Conservation (phyloP, 2,888 invertebrate species). For the Aphelenchoides bicaudatus region DNA sequence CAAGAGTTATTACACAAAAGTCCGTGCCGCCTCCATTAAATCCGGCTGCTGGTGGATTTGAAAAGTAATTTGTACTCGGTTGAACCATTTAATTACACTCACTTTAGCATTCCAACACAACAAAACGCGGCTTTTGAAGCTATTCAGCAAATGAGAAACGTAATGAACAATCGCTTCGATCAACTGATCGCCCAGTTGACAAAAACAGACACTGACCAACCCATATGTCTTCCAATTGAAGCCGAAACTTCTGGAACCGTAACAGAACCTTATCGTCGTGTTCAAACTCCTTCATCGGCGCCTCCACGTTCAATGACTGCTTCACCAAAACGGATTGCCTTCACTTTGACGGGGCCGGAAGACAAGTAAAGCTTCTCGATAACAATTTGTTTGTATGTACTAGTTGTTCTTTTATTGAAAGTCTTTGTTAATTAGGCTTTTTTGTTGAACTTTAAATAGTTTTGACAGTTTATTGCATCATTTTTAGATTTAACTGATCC, state of each 20-base stretch:
- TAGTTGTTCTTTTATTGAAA: too few species aligned
- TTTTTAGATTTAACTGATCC: too few species aligned
- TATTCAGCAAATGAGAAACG: constrained; percentile 31
- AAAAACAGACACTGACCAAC: constrained; percentile 1
- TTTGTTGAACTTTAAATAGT: too few species aligned
- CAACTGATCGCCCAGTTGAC: constrained; percentile 27
- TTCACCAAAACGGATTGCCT: constrained; percentile 6
- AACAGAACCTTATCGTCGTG: background rate
- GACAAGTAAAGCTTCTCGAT: too few species aligned
- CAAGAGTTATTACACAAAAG: background rate
- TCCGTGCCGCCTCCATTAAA: constrained; percentile 19
- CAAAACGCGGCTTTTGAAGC: constrained; percentile 29
- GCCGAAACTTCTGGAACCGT: background rate
- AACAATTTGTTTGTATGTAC: too few species aligned
- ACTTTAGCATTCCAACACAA: constrained; percentile 11
- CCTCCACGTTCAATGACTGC: background rate
- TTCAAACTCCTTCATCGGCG: constrained; percentile 1
- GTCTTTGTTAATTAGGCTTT: too few species aligned
- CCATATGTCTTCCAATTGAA: background rate
- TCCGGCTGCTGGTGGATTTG: too few species aligned
- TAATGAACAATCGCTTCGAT: constrained; percentile 36
- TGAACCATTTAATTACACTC: too few species aligned
- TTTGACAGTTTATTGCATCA: too few species aligned
- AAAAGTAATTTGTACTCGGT: too few species aligned
- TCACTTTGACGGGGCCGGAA: background rate